Evolutionary conservation across 2,113 vertebrate species (phyloP), one percentile per base, ranked within the genome.

Genomic region (Hyperoodon ampullatus): DNA sequence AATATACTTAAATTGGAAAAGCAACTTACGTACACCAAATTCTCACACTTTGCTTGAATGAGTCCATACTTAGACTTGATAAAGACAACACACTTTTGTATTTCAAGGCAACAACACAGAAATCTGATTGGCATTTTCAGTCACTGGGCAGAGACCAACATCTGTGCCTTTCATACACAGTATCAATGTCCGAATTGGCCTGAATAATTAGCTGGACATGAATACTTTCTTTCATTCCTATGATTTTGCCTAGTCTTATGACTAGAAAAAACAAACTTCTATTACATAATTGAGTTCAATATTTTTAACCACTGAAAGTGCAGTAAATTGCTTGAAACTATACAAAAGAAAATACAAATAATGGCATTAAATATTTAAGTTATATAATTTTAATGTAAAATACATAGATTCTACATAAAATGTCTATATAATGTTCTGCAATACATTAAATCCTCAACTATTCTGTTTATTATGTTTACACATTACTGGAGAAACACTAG

Each of bases 221-320:
- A 98, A 98, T 99, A 96, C 90, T 89, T 96, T 94, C 95, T 98
- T 98, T 99, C 97, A 98, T 91, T 84, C 30, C 93, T 63, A 47
- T 13, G 80, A 86, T 90, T 96, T 74, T 91, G 86, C 30, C 70
- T 92, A 96, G 96, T 97, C 98, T 98, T 98, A 96, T 99, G 98
- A 99, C 98, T 97, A 96, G 71, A 82, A 95, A 97, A 97, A 97
- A 55, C 80, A 85, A 96, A 96, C 42, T 83, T 95, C 53, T 87
- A 65, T 97, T 96, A 97, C 30, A 97, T 97, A 97, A 96, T 74
- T 91, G 66, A 23, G 88, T 98, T 98, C 98, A 98, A 93, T 98
- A 97, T 96, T 96, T 97, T 94, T 86, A 88, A 96, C 26, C 70
- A 94, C 65, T 96, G 92, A 90, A 97, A 92, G 85, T 74, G 2